These are phyloP conservation scores for Ceratosolen fusciceps DNA, from an alignment of 1,140 invertebrate genomes.

Conservation along the genomic window DNA sequence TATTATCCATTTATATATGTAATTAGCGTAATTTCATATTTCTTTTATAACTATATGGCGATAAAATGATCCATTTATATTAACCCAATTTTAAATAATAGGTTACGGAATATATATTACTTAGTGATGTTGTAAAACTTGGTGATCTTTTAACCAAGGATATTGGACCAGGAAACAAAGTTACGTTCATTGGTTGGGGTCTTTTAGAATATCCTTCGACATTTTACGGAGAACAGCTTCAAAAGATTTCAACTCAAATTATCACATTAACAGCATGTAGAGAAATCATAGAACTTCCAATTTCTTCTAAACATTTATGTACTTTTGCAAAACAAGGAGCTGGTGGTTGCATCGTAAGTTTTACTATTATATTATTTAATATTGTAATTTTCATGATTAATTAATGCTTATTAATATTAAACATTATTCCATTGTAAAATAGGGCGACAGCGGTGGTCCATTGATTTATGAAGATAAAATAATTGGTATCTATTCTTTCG, in stretches of 20 bases:
- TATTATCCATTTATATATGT: too few relatives aligned
- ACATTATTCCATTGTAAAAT: neutral
- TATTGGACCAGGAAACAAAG: neutral
- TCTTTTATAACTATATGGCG: too few relatives aligned
- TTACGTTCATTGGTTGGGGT: neutral
- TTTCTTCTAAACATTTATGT: neutral
- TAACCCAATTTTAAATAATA: neutral
- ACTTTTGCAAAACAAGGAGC: neutral
- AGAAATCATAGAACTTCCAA: neutral
- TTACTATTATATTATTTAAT: neutral
- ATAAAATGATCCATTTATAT: too few relatives aligned
- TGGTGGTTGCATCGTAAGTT: conserved; percentile 13
- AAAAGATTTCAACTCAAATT: neutral
- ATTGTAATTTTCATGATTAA: neutral
- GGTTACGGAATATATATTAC: neutral
- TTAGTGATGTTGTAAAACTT: neutral
- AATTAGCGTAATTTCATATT: too few relatives aligned
- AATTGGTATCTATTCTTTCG: neutral
- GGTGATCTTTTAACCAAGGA: neutral
- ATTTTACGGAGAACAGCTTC: neutral
- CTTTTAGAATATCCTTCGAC: conserved; percentile 9
- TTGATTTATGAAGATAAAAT: neutral
- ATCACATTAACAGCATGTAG: neutral
- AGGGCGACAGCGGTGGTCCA: conserved; percentile 19
- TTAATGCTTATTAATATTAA: neutral